Base-by-base conservation (phyloP, 2,888 invertebrate genomes). In the Lasioglossum pauxillum region DNA sequence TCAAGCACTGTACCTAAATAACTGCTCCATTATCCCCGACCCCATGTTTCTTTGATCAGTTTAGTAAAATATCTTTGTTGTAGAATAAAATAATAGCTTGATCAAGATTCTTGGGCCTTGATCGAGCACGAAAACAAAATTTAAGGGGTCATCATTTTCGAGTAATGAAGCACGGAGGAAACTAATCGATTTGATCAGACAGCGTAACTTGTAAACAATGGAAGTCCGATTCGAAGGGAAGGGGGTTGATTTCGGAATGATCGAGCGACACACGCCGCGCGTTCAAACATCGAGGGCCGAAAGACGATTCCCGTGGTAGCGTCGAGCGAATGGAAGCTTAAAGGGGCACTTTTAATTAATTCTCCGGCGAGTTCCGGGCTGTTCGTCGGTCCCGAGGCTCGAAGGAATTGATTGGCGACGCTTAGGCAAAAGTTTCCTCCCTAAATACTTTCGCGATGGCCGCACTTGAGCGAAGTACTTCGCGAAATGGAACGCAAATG, bases 401-500 rank as follows among this genome's bases (percentile, higher is more conserved):
- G 57, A 41, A 27, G 53, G 75, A 49, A 78, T 53, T 41, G 72
- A 78, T 72, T 57, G 23, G 41, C 44, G 76, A 76, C 64, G 31
- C 64, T 76, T 46, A 38, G 19, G n/a, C 35, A 75, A 60, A 84
- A 69, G 75, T 84, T 83, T 75, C 74, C 78, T 75, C 74, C 16
- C 27, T 27, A 78, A 78, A 84, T 71, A 71, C 75, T 84, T 71
- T 64, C 75, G 75, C 75, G 74, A 84, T 49, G 71, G 57, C 74
- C 78, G 71, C 74, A 72, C 69, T 73, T 67, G 27, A 38, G 38
- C 67, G 64, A 78, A 71, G 67, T n/a, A 71, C 46, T 69, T 57
- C 46, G 79, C 79, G 41, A 67, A 76, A 79, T 76, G 53, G 57
- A 46, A 71, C 72, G 88, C 82, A 85, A 90, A 86, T 80, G 78